phyloP scores from a whole-genome alignment of 2,113 vertebrate species.

The Toxotes jaculatrix region DNA sequence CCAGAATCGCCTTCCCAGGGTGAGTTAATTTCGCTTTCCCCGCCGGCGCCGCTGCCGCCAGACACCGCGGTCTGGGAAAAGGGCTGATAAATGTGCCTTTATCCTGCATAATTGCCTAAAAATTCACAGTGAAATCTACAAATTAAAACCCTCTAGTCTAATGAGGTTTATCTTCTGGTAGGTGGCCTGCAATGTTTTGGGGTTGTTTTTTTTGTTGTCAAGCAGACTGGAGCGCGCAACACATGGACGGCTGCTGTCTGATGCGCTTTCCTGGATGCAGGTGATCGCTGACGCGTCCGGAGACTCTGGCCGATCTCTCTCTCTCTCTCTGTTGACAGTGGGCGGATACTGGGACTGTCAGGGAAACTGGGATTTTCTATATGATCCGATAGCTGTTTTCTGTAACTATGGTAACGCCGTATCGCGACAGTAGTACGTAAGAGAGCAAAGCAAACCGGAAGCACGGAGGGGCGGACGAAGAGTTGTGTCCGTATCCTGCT shows the following conservation, averaged over 20 bases:
- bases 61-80: constrained; percentile 72
- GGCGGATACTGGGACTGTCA: constrained; percentile 39
- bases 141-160: neutral
- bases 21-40: constrained; percentile 88
- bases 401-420: constrained; percentile 61
- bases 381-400: constrained; percentile 20
- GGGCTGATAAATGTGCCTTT: constrained; percentile 57
- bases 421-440: constrained; percentile 38
- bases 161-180: neutral
- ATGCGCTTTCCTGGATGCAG: constrained; percentile 45
- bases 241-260: constrained; percentile 20
- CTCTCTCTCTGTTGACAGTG: constrained; percentile 43
- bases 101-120: constrained; percentile 64
- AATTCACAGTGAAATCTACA: neutral
- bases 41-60: constrained; percentile 85
- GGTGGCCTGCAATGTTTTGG: neutral
- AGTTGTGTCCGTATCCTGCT: neutral
- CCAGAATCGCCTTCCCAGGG: constrained; percentile 90
- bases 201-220: neutral
- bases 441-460: constrained; percentile 51
- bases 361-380: constrained; percentile 56
- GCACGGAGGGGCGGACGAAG: neutral
- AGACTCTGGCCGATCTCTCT: constrained; percentile 34
- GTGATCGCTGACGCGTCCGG: constrained; percentile 28
- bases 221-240: constrained; percentile 39